A percentile compares a stretch with the other conserved stretches of the same genome.
These are phyloP conservation scores for Ephestia elutella DNA, from an alignment of 1,140 invertebrate genomes.

Conservation along the genomic window DNA sequence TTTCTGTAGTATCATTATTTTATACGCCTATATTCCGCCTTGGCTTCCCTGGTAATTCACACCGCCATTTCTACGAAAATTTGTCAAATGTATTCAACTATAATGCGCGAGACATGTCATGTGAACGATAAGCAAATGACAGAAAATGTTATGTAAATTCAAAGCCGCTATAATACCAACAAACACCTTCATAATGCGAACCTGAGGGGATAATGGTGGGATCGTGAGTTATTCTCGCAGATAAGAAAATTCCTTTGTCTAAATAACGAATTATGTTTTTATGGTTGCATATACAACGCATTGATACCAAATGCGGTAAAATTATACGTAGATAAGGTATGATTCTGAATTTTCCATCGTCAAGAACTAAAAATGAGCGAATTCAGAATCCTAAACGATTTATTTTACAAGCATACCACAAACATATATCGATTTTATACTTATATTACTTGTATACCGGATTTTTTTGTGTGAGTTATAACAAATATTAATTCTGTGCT, in stretches of 20 bases:
- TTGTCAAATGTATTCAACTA: conserved; percentile 68
- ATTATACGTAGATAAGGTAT: too few species aligned
- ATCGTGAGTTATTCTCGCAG: conserved; percentile 53
- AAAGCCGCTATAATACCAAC: conserved; percentile 57
- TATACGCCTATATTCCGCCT: conserved; percentile 6
- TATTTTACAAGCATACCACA: too few species aligned
- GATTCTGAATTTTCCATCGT: too few species aligned
- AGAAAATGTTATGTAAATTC: conserved; percentile 71
- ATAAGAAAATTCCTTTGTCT: conserved; percentile 49
- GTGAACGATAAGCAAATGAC: conserved; percentile 69
- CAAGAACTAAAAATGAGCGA: too few species aligned
- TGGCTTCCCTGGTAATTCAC: conserved; percentile 28
- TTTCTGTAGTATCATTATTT: neutral
- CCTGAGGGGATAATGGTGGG: conserved; percentile 46
- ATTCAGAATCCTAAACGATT: too few species aligned
- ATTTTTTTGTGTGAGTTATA: too few species aligned
- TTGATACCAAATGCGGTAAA: neutral
- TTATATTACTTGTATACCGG: too few species aligned
- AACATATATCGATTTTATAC: too few species aligned
- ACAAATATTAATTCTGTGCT: too few species aligned
- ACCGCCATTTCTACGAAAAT: conserved; percentile 48
- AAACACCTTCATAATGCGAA: conserved; percentile 58
- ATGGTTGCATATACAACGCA: conserved; percentile 18
- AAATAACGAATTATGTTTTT: conserved; percentile 44
- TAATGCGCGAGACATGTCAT: conserved; percentile 66